phyloP scores from a whole-genome alignment of 2,888 invertebrate species.

The Cerceris ruficornis region DNA sequence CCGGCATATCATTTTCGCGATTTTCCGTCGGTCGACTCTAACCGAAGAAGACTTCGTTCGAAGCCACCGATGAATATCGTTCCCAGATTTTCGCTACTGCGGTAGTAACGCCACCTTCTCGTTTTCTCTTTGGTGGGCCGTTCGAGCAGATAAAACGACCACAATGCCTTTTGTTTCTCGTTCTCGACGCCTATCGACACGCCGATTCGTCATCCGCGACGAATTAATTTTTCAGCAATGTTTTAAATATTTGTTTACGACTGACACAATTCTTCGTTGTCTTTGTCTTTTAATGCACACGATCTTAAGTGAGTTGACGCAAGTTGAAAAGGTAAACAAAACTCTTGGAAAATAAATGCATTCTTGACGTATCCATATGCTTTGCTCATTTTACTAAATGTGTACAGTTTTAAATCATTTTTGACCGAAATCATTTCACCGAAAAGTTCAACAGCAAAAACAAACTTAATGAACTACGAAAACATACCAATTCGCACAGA shows the following conservation, averaged over 20 bases:
- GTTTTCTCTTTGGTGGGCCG: constrained; percentile 55
- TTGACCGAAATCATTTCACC: too few species aligned
- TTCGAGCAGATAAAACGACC: constrained; percentile 56
- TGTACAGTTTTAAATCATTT: too few species aligned
- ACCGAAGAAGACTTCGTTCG: constrained; percentile 59
- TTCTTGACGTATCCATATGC: too few species aligned
- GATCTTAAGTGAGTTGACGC: too few species aligned
- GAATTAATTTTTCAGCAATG: constrained; percentile 57
- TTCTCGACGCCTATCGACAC: constrained; percentile 57
- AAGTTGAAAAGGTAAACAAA: too few species aligned
- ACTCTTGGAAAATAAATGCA: too few species aligned
- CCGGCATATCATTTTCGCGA: constrained; percentile 79
- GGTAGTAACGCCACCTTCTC: constrained; percentile 51
- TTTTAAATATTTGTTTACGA: constrained; percentile 18
- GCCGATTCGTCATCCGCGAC: constrained; percentile 56
- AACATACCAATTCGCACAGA: too few species aligned
- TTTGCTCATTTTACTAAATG: too few species aligned
- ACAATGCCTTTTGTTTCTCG: constrained; percentile 62
- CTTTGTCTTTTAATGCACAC: too few species aligned
- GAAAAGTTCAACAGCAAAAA: too few species aligned
- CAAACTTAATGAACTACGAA: too few species aligned
- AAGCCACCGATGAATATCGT: constrained; percentile 57
- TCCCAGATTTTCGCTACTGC: constrained; percentile 55
- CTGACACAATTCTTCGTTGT: too few species aligned
- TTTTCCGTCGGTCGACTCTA: constrained; percentile 71